phyloP scores from a whole-genome alignment of 2,888 invertebrate species.

The Eutolmus rufibarbis region DNA sequence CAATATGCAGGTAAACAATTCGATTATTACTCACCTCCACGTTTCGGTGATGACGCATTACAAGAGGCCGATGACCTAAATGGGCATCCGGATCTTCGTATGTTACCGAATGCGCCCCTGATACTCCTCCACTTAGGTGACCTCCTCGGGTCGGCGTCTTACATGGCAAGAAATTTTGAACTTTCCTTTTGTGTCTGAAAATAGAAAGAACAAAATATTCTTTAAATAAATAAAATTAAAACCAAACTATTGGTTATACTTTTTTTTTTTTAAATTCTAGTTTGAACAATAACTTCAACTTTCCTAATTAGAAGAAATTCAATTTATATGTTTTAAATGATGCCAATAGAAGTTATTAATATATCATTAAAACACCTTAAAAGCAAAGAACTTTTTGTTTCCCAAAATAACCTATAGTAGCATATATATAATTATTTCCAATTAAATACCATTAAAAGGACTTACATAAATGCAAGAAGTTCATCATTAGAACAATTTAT shows the following conservation, averaged over 20 bases:
- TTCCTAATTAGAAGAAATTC: too few relatives aligned
- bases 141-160: conserved; percentile 73
- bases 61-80: conserved; percentile 65
- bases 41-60: conserved; percentile 64
- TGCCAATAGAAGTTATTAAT: neutral
- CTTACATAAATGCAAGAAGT: too few relatives aligned
- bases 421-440: too few relatives aligned
- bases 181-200: conserved; percentile 84
- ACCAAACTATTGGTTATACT: neutral
- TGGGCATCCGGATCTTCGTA: conserved; percentile 82
- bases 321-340: too few relatives aligned
- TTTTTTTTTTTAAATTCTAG: too few relatives aligned
- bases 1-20: neutral
- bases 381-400: too few relatives aligned
- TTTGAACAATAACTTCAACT: too few relatives aligned
- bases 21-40: conserved; percentile 57
- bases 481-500: neutral
- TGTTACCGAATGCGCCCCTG: conserved; percentile 68
- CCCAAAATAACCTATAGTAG: too few relatives aligned
- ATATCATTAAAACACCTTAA: neutral
- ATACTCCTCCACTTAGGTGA: conserved; percentile 60
- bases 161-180: conserved; percentile 83
- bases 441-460: neutral
- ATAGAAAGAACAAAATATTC: neutral
- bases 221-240: neutral